Evolutionary conservation across 2,797 vertebrate species (phyloP).

Genomic region (Acanthornis magna): DNA sequence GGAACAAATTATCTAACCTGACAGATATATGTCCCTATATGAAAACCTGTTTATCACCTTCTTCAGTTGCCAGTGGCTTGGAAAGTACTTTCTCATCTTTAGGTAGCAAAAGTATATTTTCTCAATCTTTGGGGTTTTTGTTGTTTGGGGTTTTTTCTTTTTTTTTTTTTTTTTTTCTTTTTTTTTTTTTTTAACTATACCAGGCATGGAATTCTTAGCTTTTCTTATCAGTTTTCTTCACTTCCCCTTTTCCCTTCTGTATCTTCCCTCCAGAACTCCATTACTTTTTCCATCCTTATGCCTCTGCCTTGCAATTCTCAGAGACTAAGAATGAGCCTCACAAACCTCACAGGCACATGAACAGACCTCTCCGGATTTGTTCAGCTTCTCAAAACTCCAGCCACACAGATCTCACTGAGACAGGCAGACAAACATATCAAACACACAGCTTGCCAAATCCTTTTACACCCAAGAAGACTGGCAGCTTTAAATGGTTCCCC

Average conservation of each 20-base stretch:
- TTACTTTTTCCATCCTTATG: not conserved
- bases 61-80: not conserved
- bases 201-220: not conserved
- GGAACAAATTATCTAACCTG: not conserved
- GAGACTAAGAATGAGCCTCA: not conserved
- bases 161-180: not conserved
- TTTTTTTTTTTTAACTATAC: not conserved
- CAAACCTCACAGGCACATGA: not conserved
- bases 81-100: not conserved
- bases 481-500: not conserved
- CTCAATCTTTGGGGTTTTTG: not conserved
- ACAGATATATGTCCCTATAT: not conserved
- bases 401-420: not conserved
- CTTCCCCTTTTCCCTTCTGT: not conserved
- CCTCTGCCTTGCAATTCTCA: not conserved
- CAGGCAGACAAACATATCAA: not conserved
- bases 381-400: not conserved
- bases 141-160: not conserved
- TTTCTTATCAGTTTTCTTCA: not conserved
- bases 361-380: not conserved
- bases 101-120: not conserved
- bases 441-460: not conserved
- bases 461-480: not conserved
- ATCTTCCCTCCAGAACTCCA: not conserved
- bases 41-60: not conserved